Evolutionary conservation across 92 coral and sea anemone species (phyloP).

Genomic region (Galaxea fascicularis): DNA sequence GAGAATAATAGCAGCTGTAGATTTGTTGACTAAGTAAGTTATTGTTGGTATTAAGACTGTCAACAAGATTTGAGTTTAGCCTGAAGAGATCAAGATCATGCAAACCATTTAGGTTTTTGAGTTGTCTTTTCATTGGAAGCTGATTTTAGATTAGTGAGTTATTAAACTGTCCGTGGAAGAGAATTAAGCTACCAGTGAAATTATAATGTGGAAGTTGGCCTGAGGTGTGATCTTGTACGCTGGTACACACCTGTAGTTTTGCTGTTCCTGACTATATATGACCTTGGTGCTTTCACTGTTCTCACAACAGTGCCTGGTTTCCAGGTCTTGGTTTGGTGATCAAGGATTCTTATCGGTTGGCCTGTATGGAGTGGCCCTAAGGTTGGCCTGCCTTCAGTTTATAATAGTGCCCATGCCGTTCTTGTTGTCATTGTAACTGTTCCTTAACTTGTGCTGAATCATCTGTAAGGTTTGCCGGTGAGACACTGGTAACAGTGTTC

Average conservation of each 20-base stretch:
- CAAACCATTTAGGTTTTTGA: too few species aligned
- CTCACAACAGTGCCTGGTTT: conserved; percentile 48
- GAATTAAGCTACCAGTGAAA: too few species aligned
- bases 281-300: conserved; percentile 67
- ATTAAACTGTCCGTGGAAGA: too few species aligned
- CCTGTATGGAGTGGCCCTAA: not conserved
- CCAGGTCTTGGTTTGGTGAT: conserved; percentile 65
- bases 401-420: not conserved
- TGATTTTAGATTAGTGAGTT: too few species aligned
- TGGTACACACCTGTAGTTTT: conserved; percentile 56
- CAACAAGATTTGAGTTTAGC: too few species aligned
- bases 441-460: not conserved
- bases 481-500: conserved; percentile 41
- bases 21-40: too few species aligned
- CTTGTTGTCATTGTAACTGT: not conserved
- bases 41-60: too few species aligned
- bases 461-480: conserved; percentile 12
- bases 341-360: conserved; percentile 17
- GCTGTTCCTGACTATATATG: conserved; percentile 59
- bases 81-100: too few species aligned
- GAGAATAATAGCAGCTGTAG: too few species aligned
- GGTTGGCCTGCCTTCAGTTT: not conserved
- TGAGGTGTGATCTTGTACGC: conserved; percentile 63
- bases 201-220: too few species aligned
- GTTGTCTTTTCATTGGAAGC: too few species aligned